Conservation (phyloP, 2,888 invertebrate species). For the Cerastis rubricosa region DNA sequence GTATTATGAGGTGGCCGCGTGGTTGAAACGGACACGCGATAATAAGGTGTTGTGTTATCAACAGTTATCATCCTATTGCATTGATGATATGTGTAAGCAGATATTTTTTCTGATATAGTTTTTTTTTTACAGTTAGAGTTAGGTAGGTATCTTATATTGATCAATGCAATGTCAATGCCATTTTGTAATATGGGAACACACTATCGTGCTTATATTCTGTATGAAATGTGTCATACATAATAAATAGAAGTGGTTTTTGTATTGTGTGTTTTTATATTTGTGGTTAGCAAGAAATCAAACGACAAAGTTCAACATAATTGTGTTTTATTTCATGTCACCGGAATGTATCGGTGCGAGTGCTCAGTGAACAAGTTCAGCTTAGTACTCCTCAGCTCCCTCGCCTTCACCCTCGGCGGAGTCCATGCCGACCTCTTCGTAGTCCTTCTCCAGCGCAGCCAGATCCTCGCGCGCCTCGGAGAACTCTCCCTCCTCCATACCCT, state of each 20-base stretch:
- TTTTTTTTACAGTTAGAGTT: too few relatives aligned
- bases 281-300: constrained; percentile 69
- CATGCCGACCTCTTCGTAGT: constrained; percentile 97
- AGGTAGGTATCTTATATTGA: too few relatives aligned
- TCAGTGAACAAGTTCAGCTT: constrained; percentile 82
- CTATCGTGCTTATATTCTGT: neutral
- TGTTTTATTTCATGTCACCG: constrained; percentile 83
- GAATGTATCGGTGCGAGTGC: constrained; percentile 85
- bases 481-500: constrained; percentile 97
- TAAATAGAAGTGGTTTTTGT: neutral
- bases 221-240: neutral
- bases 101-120: too few relatives aligned
- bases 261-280: neutral
- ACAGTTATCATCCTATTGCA: too few relatives aligned
- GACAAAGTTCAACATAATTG: constrained; percentile 77
- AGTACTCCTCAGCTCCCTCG: constrained; percentile 95
- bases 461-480: constrained; percentile 94
- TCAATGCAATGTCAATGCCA: too few relatives aligned
- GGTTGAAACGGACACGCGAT: too few relatives aligned
- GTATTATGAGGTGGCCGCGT: too few relatives aligned
- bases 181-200: too few relatives aligned
- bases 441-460: constrained; percentile 94
- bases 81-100: too few relatives aligned
- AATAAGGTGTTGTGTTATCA: too few relatives aligned
- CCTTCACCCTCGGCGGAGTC: constrained; percentile 96